Evolutionary conservation across 1,140 invertebrate genomes (phyloP).

Genomic region (Drosophila aff.): DNA sequence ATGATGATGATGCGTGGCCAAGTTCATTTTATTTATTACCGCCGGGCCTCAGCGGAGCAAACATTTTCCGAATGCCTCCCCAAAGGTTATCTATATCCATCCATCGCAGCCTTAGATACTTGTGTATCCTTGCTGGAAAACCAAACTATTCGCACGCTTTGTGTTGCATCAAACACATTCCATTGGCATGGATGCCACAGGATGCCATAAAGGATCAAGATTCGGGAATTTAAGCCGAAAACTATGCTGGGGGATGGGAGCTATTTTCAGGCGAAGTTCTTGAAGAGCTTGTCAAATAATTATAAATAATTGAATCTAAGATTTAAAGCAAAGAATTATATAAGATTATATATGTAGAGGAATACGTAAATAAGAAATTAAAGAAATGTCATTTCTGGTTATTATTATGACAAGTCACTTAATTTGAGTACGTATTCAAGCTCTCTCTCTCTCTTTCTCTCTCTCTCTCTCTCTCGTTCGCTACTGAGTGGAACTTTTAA

Average conservation of each 20-base stretch:
- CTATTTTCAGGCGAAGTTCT: neutral
- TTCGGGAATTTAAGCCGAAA: slow-evolving; percentile 4
- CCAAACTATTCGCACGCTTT: slow-evolving; percentile 77
- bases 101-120: slow-evolving; percentile 2
- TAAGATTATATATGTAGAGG: neutral
- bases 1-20: slow-evolving; percentile 52
- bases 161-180: slow-evolving; percentile 78
- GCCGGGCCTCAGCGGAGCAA: slow-evolving; percentile 51
- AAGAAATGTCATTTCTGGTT: neutral
- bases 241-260: neutral
- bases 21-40: slow-evolving; percentile 74
- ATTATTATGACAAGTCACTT: too few species aligned
- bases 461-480: too few species aligned
- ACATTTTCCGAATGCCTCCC: slow-evolving; percentile 70
- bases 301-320: neutral
- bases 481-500: too few species aligned
- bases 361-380: neutral
- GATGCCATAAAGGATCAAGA: neutral
- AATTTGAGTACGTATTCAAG: too few species aligned
- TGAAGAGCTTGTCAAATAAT: neutral
- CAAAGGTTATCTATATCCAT: slow-evolving; percentile 27
- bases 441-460: neutral
- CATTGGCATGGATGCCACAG: neutral
- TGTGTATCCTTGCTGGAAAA: slow-evolving; percentile 2
- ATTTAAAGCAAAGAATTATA: neutral